phyloP scores from a whole-genome alignment of 1,140 invertebrate genomes.

The Drosophila repletoides region DNA sequence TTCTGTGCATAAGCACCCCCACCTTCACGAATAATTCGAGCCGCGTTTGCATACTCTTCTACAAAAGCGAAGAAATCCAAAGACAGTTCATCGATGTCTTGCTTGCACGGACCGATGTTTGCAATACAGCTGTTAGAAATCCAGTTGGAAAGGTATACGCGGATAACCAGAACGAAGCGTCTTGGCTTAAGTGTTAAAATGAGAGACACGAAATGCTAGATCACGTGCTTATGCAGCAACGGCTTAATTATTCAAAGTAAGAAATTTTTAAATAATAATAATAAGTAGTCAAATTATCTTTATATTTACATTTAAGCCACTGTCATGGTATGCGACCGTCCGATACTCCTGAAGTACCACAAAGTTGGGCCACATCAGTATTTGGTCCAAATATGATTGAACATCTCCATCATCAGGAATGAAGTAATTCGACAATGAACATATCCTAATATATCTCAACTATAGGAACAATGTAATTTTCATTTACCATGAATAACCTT shows the following conservation, averaged over 20 bases:
- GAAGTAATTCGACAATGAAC: conserved; percentile 88
- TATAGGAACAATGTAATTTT: neutral
- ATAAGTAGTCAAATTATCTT: neutral
- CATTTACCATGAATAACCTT: no score
- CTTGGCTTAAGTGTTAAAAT: conserved; percentile 89
- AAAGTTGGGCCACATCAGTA: conserved; percentile 88
- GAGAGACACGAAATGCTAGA: conserved; percentile 87
- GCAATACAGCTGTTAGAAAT: conserved; percentile 92
- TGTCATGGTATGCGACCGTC: conserved; percentile 89
- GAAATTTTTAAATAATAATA: conserved; percentile 83
- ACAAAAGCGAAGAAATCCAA: conserved; percentile 88
- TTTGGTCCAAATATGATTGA: conserved; percentile 90
- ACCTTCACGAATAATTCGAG: conserved; percentile 84
- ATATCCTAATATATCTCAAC: conserved; percentile 84
- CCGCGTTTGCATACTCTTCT: conserved; percentile 84
- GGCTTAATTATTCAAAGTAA: conserved; percentile 92
- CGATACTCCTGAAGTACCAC: conserved; percentile 89
- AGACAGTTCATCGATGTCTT: conserved; percentile 90
- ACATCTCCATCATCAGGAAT: conserved; percentile 92
- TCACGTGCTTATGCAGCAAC: conserved; percentile 93
- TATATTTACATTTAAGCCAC: conserved; percentile 87
- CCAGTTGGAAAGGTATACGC: conserved; percentile 96
- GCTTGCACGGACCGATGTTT: conserved; percentile 89
- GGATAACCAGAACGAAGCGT: conserved; percentile 91
- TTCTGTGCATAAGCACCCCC: conserved; percentile 85